phyloP scores from a whole-genome alignment of 92 coral and sea anemone species.

The Diadumene lineata region DNA sequence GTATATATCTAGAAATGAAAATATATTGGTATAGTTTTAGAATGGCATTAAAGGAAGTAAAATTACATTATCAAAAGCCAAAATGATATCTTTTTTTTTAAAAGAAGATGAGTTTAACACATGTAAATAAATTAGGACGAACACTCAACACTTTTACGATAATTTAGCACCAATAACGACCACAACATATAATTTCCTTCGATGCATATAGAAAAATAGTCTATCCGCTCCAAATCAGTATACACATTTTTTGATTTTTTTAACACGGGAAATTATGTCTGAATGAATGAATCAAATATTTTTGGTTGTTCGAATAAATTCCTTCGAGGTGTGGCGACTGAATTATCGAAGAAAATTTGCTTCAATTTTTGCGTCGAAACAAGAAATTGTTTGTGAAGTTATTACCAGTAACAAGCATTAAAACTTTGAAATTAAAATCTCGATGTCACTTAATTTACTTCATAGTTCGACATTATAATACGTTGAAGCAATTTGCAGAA shows the following conservation, averaged over 20 bases:
- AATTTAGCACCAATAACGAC: neutral
- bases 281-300: neutral
- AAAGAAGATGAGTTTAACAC: neutral
- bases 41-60: no score
- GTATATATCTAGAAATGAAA: neutral
- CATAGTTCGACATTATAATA: slow-evolving; percentile 1
- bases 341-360: neutral
- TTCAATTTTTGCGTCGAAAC: neutral
- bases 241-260: neutral
- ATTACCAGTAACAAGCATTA: neutral
- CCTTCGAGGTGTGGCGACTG: slow-evolving; percentile 10
- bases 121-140: neutral
- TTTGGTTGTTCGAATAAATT: neutral
- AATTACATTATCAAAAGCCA: no score
- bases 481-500: neutral
- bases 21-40: no score
- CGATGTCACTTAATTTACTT: neutral
- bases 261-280: neutral
- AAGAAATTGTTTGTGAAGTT: neutral
- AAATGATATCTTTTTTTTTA: no score
- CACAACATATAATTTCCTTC: neutral
- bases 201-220: neutral
- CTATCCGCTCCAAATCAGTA: neutral
- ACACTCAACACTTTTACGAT: neutral
- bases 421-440: neutral